Conservation (phyloP, 2,888 invertebrate species). For the Dicycla oo region DNA sequence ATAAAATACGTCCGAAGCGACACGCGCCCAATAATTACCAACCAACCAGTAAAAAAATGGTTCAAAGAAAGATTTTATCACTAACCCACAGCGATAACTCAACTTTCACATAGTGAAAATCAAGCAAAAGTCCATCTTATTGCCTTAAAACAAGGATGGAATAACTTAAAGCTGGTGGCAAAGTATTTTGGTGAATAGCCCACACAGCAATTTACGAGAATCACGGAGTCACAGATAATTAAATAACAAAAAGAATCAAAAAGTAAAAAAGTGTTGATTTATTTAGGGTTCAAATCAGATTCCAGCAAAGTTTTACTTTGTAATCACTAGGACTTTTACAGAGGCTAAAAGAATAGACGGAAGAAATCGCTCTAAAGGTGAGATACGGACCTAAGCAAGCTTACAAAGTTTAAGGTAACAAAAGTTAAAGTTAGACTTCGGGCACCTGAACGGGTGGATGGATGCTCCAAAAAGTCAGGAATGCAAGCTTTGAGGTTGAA, state of each 20-base stretch:
- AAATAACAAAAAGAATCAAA: constrained; percentile 82
- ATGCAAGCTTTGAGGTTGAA: too few species aligned
- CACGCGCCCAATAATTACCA: constrained; percentile 71
- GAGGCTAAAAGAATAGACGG: neutral
- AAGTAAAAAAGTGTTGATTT: constrained; percentile 73
- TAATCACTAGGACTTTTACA: constrained; percentile 14
- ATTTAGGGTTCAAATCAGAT: constrained; percentile 63
- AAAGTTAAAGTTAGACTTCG: too few species aligned
- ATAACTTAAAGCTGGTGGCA: neutral
- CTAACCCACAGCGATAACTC: constrained; percentile 27
- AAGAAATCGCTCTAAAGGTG: neutral
- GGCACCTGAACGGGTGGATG: too few species aligned
- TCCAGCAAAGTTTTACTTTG: constrained; percentile 41
- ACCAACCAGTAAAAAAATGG: constrained; percentile 71
- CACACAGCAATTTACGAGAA: constrained; percentile 79
- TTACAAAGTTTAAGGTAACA: too few species aligned
- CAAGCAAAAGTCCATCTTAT: constrained; percentile 37
- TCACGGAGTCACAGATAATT: constrained; percentile 83
- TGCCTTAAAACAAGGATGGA: neutral
- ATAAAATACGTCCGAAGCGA: constrained; percentile 70
- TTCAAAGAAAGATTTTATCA: constrained; percentile 74
- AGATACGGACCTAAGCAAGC: too few species aligned
- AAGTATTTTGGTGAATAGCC: constrained; percentile 54
- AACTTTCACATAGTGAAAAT: constrained; percentile 6
- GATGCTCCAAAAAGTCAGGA: too few species aligned